Evolutionary conservation across 2,797 vertebrate genomes (phyloP), one percentile per base, ranked within the genome.

Genomic region (Hydrophis major): DNA sequence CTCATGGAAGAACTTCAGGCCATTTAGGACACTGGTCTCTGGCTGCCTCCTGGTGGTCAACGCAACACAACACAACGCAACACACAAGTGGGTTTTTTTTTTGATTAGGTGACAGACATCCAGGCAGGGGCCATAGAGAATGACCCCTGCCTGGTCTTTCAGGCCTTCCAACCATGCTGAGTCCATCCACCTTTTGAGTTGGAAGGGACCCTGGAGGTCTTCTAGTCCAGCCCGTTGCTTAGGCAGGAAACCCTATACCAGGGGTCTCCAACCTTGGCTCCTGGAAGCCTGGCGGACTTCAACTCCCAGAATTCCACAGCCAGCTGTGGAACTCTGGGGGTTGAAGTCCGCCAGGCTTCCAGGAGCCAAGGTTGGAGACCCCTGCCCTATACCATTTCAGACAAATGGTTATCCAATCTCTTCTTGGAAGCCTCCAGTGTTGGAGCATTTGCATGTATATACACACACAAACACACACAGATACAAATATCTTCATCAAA

Each of bases 111-210:
- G 37, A 1, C 66, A 69, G 13, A 16, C 18, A 78, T 42, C 74
- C n/a, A 20, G 16, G 18, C 2, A 66, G 63, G 10, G 28, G 7
- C 69, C 69, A 74, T 16, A 42, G 1, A 20, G 32, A 37, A 66
- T 0, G 2, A 0, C 6, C 69, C 16, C 1, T 20, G 5, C 6
- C 69, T 20, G 69, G 7, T 22, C 32, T 74, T 37, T 4, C 32
- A 37, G 18, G 18, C 37, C 32, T 20, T 37, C 32, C 69, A 74
- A 74, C 69, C 16, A 8, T 1, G 69, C 32, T 66, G 66, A 74
- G 61, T 63, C 63, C 28, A 66, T 66, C 63, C 63, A 1, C 2
- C 20, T 7, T 25, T 20, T 59, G 53, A 13, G 53, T 55, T 12
- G 53, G 53, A 55, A 55, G 53, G 53, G 53, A 55, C 53, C 53